phyloP scores from a whole-genome alignment of 2,113 vertebrate species.

The Naja naja region DNA sequence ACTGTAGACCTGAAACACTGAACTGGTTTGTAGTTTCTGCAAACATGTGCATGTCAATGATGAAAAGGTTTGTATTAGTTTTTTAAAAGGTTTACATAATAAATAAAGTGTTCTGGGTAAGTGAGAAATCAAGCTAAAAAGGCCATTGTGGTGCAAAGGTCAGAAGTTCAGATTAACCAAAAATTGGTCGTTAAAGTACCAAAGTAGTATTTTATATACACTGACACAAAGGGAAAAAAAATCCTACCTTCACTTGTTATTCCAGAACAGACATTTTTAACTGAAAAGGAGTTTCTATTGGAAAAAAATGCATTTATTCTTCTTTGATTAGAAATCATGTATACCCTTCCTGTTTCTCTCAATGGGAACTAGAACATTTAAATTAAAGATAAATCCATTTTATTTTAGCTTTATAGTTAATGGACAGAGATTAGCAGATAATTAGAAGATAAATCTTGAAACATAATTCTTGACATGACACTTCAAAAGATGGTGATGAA shows the following conservation, averaged over 20 bases:
- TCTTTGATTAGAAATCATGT: not conserved
- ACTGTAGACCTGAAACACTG: not conserved
- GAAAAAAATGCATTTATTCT: not conserved
- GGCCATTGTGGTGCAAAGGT: not conserved
- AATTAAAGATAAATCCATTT: conserved; percentile 39
- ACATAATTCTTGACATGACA: conserved; percentile 44
- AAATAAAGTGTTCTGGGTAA: not conserved
- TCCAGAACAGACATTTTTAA: not conserved
- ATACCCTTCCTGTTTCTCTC: conserved; percentile 17
- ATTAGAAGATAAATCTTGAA: not conserved
- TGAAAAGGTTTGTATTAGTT: not conserved
- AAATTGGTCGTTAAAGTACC: not conserved
- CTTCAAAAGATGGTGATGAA: conserved; percentile 15
- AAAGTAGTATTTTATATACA: not conserved
- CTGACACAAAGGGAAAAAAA: not conserved
- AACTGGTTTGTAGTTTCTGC: not conserved
- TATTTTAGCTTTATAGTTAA: conserved; percentile 42
- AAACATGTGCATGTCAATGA: not conserved
- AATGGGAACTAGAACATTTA: conserved; percentile 24
- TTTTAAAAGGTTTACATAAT: not conserved
- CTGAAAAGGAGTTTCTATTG: not conserved
- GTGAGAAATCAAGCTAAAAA: not conserved
- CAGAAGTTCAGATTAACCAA: not conserved
- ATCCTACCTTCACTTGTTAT: not conserved
- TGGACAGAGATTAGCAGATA: conserved; percentile 31